Percentiles rank a stretch among this genome's conserved stretches.
These are phyloP conservation scores for Phania funesta DNA, from an alignment of 2,888 invertebrate genomes.

Conservation along the genomic window DNA sequence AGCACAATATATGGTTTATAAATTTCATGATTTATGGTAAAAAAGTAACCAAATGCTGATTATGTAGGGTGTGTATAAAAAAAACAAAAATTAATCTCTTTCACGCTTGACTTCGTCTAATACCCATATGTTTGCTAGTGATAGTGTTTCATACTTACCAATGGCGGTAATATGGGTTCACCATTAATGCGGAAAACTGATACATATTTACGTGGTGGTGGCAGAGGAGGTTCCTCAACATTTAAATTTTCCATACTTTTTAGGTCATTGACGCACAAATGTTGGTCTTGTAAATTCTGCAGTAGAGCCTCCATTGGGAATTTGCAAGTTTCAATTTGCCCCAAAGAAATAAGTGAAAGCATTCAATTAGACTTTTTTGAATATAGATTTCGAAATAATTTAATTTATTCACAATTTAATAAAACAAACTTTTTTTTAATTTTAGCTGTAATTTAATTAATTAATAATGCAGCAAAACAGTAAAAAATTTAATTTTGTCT, in stretches of 20 bases:
- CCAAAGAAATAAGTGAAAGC: not conserved
- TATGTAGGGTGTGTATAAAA: not conserved
- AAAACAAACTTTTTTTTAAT: not conserved
- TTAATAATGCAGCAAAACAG: slow-evolving; percentile 1
- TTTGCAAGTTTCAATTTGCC: not conserved
- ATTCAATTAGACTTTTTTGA: not conserved
- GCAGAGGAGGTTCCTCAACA: slow-evolving; percentile 4
- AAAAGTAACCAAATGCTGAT: not conserved
- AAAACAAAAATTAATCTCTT: not conserved
- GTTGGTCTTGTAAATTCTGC: slow-evolving; percentile 48
- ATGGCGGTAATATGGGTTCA: slow-evolving; percentile 78
- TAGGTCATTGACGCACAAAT: slow-evolving; percentile 7
- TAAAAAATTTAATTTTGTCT: not conserved
- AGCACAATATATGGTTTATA: no score
- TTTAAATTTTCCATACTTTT: slow-evolving; percentile 32
- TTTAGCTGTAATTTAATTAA: slow-evolving; percentile 28
- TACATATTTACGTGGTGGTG: slow-evolving; percentile 61
- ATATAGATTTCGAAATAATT: not conserved
- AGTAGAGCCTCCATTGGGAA: slow-evolving; percentile 48
- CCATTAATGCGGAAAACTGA: slow-evolving; percentile 78
- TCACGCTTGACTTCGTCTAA: slow-evolving; percentile 35
- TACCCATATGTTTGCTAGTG: not conserved
- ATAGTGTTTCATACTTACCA: slow-evolving; percentile 72
- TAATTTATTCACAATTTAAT: not conserved
- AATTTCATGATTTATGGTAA: not conserved